Percentiles rank a stretch among this genome's conserved stretches.
Evolutionary conservation across 37 sponge, comb jelly and placozoan genomes (phyloP).

Genomic region (Mnemiopsis leidyi): DNA sequence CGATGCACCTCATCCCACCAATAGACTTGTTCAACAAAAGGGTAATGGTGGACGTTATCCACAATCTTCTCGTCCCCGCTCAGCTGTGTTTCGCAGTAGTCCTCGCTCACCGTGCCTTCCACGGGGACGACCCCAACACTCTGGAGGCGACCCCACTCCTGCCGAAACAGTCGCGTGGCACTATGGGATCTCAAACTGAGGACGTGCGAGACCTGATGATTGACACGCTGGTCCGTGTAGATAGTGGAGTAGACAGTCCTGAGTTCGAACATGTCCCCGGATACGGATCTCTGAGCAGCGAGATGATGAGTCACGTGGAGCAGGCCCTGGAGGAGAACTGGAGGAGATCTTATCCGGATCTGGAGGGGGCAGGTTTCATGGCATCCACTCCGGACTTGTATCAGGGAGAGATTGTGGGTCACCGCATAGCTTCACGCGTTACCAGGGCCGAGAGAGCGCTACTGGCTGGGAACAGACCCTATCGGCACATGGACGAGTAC

Average conservation of each 20-base stretch:
- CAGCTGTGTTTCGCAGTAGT: slow-evolving; percentile 13
- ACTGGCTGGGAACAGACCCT: neutral
- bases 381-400: neutral
- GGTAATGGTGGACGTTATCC: slow-evolving; percentile 42
- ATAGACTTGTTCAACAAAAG: neutral
- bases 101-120: slow-evolving; percentile 45
- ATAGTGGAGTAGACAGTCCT: slow-evolving; percentile 36
- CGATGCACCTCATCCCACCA: slow-evolving; percentile 8
- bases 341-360: neutral
- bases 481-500: neutral
- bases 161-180: neutral
- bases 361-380: neutral
- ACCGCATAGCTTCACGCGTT: neutral
- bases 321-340: slow-evolving; percentile 19
- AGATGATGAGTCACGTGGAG: slow-evolving; percentile 60
- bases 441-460: neutral
- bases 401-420: neutral
- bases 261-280: neutral
- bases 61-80: slow-evolving; percentile 36
- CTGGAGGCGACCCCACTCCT: slow-evolving; percentile 27
- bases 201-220: neutral
- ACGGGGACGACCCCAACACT: neutral
- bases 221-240: neutral
- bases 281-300: slow-evolving; percentile 1
- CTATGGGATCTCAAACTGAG: slow-evolving; percentile 16